Evolutionary conservation across 1,140 invertebrate genomes (phyloP), one percentile per base, ranked within the genome.

Genomic region (Yoshiicerus persimilis): DNA sequence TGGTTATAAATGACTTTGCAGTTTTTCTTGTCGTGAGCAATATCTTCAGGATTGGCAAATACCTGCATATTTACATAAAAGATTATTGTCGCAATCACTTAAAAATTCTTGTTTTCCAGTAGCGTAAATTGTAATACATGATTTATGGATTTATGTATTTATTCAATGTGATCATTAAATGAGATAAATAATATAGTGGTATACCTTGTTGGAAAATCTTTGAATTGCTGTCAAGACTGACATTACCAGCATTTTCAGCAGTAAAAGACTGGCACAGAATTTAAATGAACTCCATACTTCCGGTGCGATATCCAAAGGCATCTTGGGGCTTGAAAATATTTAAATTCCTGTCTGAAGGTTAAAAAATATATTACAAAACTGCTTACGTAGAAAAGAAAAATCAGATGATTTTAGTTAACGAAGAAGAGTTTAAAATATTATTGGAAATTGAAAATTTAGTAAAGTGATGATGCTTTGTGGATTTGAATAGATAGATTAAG

Each of bases 41-140:
- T 75, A 92, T 92, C 27, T 91, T 92, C 84, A 92, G 90, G 25
- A 87, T 86, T 30, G 88, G 87, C 84, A 88, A 93, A 93, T 20
- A 93, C 86, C 93, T 93, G 89, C 47, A 34, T 38, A 36, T 88
- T 75, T 36, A 34, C 4, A 38, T 20, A 80, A 34, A 25, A 20
- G n/a, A 23, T 23, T 6, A 64, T 27, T n/a, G n/a, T n/a, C n/a
- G n/a, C n/a, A n/a, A n/a, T n/a, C n/a, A n/a, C n/a, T n/a, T n/a
- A n/a, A n/a, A n/a, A n/a, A n/a, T n/a, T n/a, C n/a, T n/a, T n/a
- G n/a, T n/a, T n/a, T n/a, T n/a, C n/a, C n/a, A n/a, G n/a, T n/a
- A n/a, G 6, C 39, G 39, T 6, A 41, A 41, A 41, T 41, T 41
- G 13, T 6, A 41, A 41, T 41, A 41, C 39, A 41, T 41, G 39